A percentile compares a stretch with the other conserved stretches of the same genome.
Conservation (phyloP, 2,888 invertebrate genomes). For the Choreutis nemorana region DNA sequence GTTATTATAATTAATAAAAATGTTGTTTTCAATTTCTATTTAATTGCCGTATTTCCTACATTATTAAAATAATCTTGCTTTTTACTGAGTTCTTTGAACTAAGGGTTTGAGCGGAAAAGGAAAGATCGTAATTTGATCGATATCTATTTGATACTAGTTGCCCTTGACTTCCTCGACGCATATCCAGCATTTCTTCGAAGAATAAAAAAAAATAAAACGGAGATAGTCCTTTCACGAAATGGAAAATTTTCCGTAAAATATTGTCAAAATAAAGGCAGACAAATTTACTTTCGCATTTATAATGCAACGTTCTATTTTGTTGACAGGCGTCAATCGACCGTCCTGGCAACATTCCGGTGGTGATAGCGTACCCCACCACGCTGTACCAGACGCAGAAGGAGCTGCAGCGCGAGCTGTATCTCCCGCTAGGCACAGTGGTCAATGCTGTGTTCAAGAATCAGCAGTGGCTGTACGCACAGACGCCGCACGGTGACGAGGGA, state of each 20-base stretch:
- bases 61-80: too few species aligned
- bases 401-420: constrained; percentile 71
- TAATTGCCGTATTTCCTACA: too few species aligned
- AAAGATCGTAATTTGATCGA: too few species aligned
- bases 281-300: neutral
- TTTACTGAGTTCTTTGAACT: too few species aligned
- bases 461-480: constrained; percentile 86
- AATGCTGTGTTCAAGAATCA: constrained; percentile 88
- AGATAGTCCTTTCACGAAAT: neutral
- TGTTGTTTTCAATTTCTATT: too few species aligned
- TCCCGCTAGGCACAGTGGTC: constrained; percentile 84
- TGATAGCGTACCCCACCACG: constrained; percentile 76
- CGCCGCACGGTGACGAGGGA: constrained; percentile 85
- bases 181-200: too few species aligned
- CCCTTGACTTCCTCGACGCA: too few species aligned
- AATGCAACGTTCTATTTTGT: neutral
- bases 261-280: neutral
- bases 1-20: too few species aligned
- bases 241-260: neutral
- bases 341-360: constrained; percentile 87
- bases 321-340: constrained; percentile 76
- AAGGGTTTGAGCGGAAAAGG: too few species aligned
- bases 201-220: neutral
- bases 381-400: constrained; percentile 77
- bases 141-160: too few species aligned